Evolutionary conservation across 2,888 invertebrate species (phyloP), one percentile per base, ranked within the genome.

Genomic region (Campaea margaritaria): DNA sequence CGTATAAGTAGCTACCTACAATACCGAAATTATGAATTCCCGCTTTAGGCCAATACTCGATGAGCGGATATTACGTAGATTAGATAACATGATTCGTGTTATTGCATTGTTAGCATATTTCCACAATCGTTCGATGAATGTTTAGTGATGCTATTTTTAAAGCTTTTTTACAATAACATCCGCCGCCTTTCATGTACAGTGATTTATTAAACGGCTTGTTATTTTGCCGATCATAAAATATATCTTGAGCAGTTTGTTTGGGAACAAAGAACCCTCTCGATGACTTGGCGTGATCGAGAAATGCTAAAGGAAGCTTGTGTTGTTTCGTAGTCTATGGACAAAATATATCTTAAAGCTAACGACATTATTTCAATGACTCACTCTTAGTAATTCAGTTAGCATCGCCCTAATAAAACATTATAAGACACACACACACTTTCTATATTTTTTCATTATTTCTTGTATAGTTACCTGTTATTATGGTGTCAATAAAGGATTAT

Each of bases 171-270:
- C 47, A 60, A 52, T 42, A 62, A 50, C 56, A 56, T 61, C 62
- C 50, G 58, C 14, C 13, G 51, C 49, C 64, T 69, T 67, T 67
- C 61, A 67, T 67, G 67, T 67, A 12, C 53, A 55, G 34, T 51
- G 62, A 69, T 63, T 67, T 67, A 60, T 65, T 55, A 65, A 64
- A 46, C 57, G 50, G 52, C 49, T 60, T 64, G 64, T 64, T 68
- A 61, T 66, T 66, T 61, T 58, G 66, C 64, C 62, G 70, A 67
- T 69, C 68, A 62, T 67, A 65, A 81, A 78, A 72, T 74, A 71
- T 72, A 65, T 69, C 62, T 62, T 54, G 64, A 70, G 64, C 65
- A 69, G 71, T 75, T 72, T 79, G 79, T 78, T 79, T 81, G 78
- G 72, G 65, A 76, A 67, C 69, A 73, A 70, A 44, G 34, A 61